A percentile compares a stretch with the other conserved stretches of the same genome.
Evolutionary conservation across 2,797 vertebrate species (phyloP).

Genomic region (Gymnodraco acuticeps): DNA sequence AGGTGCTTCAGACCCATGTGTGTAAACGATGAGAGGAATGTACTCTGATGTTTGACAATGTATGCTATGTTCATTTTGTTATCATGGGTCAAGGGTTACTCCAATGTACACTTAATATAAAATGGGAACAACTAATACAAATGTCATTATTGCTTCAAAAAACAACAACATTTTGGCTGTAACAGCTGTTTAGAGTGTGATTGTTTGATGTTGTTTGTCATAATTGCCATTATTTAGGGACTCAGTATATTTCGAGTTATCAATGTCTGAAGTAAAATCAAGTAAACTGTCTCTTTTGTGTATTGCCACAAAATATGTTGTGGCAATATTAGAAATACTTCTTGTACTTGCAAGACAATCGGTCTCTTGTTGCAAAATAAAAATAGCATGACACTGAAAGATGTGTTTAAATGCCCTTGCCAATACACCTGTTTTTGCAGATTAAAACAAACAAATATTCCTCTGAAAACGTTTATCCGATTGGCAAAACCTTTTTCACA

Average conservation of each 20-base stretch:
- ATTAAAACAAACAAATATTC: too few relatives aligned
- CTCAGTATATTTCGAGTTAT: slow-evolving; percentile 19
- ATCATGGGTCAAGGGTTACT: slow-evolving; percentile 39
- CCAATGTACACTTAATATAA: not conserved
- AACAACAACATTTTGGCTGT: not conserved
- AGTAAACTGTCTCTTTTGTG: not conserved
- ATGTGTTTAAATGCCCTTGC: too few relatives aligned
- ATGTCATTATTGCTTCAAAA: slow-evolving; percentile 5
- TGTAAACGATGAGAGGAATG: slow-evolving; percentile 70
- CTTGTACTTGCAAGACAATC: too few relatives aligned
- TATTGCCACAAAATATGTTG: too few relatives aligned
- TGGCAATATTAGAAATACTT: too few relatives aligned
- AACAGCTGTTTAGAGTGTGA: slow-evolving; percentile 15
- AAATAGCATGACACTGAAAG: too few relatives aligned
- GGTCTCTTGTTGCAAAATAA: too few relatives aligned
- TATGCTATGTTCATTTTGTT: slow-evolving; percentile 38
- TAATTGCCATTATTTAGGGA: slow-evolving; percentile 16
- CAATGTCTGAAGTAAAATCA: slow-evolving; percentile 5
- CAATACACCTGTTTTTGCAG: too few relatives aligned
- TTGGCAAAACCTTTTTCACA: too few relatives aligned
- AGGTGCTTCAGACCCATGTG: slow-evolving; percentile 53
- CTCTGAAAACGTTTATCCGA: too few relatives aligned
- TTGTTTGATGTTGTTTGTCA: slow-evolving; percentile 9
- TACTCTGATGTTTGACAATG: slow-evolving; percentile 45
- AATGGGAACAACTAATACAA: slow-evolving; percentile 1